Evolutionary conservation across 2,888 invertebrate genomes (phyloP).

Genomic region (Achlya flavicornis): DNA sequence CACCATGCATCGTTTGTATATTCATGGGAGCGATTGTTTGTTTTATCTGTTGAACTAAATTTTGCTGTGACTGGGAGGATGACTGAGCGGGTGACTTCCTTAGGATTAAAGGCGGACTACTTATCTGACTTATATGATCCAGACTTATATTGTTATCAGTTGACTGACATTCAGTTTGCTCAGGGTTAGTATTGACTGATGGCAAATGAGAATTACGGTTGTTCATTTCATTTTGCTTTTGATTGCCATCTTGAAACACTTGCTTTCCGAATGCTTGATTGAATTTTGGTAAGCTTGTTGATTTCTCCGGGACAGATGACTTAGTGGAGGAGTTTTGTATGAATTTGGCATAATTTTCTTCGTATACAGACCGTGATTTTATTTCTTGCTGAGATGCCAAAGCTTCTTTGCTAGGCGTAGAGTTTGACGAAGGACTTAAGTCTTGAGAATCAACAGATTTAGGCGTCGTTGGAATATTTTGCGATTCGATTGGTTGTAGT

Average conservation of each 20-base stretch:
- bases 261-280: conserved; percentile 91
- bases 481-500: conserved; percentile 72
- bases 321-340: conserved; percentile 74
- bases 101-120: conserved; percentile 68
- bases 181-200: conserved; percentile 40
- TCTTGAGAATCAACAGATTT: conserved; percentile 63
- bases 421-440: conserved; percentile 24
- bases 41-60: conserved; percentile 76
- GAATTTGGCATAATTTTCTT: conserved; percentile 83
- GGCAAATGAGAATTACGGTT: conserved; percentile 52
- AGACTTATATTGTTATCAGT: conserved; percentile 64
- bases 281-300: conserved; percentile 87
- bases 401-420: conserved; percentile 54
- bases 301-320: conserved; percentile 64
- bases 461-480: conserved; percentile 49
- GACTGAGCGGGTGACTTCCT: conserved; percentile 62
- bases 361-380: conserved; percentile 79
- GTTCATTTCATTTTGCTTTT: conserved; percentile 59
- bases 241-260: conserved; percentile 81
- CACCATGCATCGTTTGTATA: conserved; percentile 86
- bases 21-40: conserved; percentile 82
- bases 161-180: conserved; percentile 56
- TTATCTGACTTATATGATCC: conserved; percentile 67
- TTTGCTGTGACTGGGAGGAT: conserved; percentile 62
- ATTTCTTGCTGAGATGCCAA: conserved; percentile 65